Evolutionary conservation across 2,797 vertebrate species (phyloP), one percentile per base, ranked within the genome.

Genomic region (Poeciliopsis gracilis): DNA sequence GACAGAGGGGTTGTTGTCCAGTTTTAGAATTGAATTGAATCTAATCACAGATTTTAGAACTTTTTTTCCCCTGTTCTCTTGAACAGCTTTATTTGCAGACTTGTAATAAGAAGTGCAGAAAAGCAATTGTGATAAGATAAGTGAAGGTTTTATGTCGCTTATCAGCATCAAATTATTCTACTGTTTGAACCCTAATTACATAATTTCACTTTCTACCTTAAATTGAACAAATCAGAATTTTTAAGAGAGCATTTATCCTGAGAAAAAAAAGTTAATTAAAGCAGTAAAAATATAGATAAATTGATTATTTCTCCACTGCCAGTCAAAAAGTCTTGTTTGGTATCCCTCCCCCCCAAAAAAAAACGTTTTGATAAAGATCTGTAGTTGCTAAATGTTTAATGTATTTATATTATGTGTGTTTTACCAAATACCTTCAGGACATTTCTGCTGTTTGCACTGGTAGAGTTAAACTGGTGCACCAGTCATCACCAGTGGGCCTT

Each of bases 41-140:
- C n/a, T 43, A 69, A 43, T 25, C 38, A 38, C 43, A 23, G 6
- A 25, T 43, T 38, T 13, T 3, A 6, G 38, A 67, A 13, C 3
- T 6, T 23, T 38, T 10, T 20, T 66, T 30, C 4, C 9, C 15
- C 6, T 2, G 23, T 66, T 66, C 8, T 38, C 33, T 11, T 66
- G 18, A 38, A 25, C 18, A 38, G 33, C 11, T 66, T 46, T 28
- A 77, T 61, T 75, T 79, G 59, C 77, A 87, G 77, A 75, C 33
- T 53, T 87, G 72, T 57, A 49, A 71, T 84, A 86, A 89, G 87
- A 76, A 36, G n/a, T 53, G 45, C 88, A 78, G 77, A 73, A 63
- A 81, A 61, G 55, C 74, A 80, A 79, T 86, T 46, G 67, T 74
- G 84, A 90, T 84, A 82, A 82, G 87, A 28, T 43, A 41, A 46